These are phyloP conservation scores for Siniperca obscura DNA, from an alignment of 2,797 vertebrate species.

Conservation along the genomic window DNA sequence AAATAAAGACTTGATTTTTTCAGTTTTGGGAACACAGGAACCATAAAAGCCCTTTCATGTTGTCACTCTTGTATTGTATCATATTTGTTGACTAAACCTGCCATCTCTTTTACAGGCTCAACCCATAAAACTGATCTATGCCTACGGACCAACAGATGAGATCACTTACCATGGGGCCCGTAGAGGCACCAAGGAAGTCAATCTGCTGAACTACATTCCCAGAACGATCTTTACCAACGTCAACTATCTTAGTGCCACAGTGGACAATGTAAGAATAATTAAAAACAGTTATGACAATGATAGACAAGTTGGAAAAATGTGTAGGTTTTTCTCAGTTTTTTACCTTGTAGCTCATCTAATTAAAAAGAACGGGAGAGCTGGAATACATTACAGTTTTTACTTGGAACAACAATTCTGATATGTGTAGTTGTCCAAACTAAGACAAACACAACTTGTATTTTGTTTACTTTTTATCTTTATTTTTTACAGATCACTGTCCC, in stretches of 20 bases:
- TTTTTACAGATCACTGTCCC: conserved; percentile 84
- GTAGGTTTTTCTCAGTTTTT: not conserved
- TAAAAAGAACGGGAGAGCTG: not conserved
- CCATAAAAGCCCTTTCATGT: not conserved
- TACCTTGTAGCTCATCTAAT: not conserved
- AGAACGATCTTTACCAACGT: conserved; percentile 17
- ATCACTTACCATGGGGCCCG: conserved; percentile 68
- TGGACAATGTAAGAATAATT: conserved; percentile 81
- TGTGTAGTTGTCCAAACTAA: not conserved
- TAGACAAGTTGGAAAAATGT: not conserved
- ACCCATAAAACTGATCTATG: conserved; percentile 82
- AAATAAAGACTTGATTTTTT: not conserved
- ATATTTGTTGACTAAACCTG: not conserved
- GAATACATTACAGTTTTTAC: not conserved
- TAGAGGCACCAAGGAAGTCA: conserved; percentile 85
- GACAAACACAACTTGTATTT: not conserved
- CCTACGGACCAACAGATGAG: conserved; percentile 82
- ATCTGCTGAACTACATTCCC: conserved; percentile 80
- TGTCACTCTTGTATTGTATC: not conserved
- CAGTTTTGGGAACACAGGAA: not conserved
- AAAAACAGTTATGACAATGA: not conserved
- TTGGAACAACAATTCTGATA: not conserved
- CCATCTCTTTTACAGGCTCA: conserved; percentile 68
- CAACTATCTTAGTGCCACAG: conserved; percentile 71
- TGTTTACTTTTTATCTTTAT: not conserved